These are phyloP conservation scores for Craseonycteris thonglongyai DNA, from an alignment of 2,113 vertebrate genomes.

Conservation along the genomic window DNA sequence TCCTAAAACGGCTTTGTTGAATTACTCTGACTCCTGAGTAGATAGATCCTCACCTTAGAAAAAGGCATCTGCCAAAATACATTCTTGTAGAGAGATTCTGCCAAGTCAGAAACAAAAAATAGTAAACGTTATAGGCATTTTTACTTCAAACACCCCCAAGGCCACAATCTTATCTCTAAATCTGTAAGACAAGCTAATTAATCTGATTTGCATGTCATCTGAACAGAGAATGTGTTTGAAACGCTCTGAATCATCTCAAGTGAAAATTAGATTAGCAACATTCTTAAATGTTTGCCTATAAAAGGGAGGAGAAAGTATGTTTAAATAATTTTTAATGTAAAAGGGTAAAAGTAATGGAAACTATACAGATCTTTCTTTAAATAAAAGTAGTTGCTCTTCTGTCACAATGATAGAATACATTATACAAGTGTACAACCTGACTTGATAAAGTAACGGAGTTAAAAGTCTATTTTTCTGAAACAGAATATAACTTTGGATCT, in stretches of 20 bases:
- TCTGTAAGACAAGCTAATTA: conserved; percentile 47
- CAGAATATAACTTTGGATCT: conserved; percentile 21
- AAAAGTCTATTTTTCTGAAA: conserved; percentile 19
- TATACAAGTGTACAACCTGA: not conserved
- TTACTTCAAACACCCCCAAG: conserved; percentile 35
- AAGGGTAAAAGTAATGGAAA: conserved; percentile 27
- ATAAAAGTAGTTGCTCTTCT: not conserved
- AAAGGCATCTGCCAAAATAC: conserved; percentile 23
- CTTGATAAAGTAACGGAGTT: not conserved
- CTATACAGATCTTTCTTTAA: not conserved
- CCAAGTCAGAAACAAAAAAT: conserved; percentile 39
- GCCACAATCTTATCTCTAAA: conserved; percentile 56
- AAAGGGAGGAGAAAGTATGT: conserved; percentile 20
- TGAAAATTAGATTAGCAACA: conserved; percentile 42
- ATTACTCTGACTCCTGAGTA: conserved; percentile 11
- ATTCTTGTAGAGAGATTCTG: conserved; percentile 45
- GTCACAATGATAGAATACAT: not conserved
- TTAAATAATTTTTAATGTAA: conserved; percentile 48
- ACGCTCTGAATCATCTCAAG: conserved; percentile 49
- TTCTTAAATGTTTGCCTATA: not conserved
- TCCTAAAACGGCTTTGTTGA: conserved; percentile 22
- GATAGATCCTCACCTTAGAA: conserved; percentile 29
- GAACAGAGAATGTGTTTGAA: conserved; percentile 23
- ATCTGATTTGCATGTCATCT: conserved; percentile 63
- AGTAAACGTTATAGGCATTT: conserved; percentile 52